Evolutionary conservation across 2,113 vertebrate genomes (phyloP).

Genomic region (Hystrix brachyura): DNA sequence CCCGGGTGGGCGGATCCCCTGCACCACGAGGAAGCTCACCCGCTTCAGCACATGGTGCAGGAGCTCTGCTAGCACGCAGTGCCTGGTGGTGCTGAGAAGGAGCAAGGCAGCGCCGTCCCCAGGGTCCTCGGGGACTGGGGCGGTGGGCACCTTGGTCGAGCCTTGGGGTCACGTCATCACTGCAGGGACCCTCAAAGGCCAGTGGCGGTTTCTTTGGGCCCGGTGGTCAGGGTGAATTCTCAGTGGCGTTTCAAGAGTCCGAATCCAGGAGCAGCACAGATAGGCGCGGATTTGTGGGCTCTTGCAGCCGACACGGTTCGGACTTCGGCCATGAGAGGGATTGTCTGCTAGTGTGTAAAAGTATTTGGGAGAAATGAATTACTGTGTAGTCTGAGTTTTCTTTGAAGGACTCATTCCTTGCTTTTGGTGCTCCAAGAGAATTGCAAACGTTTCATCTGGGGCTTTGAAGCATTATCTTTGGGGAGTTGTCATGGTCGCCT

Average conservation of each 20-base stretch:
- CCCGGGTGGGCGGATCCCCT: constrained; percentile 73
- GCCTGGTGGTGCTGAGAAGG: constrained; percentile 73
- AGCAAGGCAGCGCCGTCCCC: constrained; percentile 66
- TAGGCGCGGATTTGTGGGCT: background rate
- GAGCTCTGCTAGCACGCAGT: constrained; percentile 53
- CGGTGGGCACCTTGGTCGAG: constrained; percentile 66
- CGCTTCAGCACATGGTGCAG: constrained; percentile 75
- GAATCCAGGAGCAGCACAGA: constrained; percentile 20
- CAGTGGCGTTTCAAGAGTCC: constrained; percentile 9
- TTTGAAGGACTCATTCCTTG: background rate
- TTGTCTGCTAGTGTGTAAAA: background rate
- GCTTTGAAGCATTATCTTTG: constrained; percentile 26
- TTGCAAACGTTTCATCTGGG: background rate
- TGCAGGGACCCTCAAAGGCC: background rate
- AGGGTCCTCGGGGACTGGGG: constrained; percentile 50
- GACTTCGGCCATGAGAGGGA: background rate
- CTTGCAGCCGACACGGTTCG: accelerated
- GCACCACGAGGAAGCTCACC: constrained; percentile 79
- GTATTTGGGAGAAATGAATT: background rate
- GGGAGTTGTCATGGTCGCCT: background rate
- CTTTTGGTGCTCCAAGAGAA: background rate
- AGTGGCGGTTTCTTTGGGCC: constrained; percentile 74
- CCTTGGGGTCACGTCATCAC: constrained; percentile 64
- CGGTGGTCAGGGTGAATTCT: constrained; percentile 63
- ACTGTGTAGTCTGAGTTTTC: background rate